These are phyloP conservation scores for Holothuria leucospilota DNA, from an alignment of 53 echinoderm and acorn worm species.

Conservation along the genomic window DNA sequence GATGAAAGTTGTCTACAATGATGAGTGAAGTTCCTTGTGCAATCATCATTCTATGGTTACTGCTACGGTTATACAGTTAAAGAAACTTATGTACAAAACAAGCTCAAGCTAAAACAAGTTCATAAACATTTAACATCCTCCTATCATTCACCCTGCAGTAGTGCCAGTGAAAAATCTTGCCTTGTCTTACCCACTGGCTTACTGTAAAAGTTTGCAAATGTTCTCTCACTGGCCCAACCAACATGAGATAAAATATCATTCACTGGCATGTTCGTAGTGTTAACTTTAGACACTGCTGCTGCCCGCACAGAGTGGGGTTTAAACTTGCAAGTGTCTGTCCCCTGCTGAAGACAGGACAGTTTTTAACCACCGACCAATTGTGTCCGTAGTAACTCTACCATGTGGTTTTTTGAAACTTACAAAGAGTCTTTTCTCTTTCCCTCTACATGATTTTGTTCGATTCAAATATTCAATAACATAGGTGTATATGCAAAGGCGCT, in stretches of 20 bases:
- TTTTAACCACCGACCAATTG: conserved; percentile 42
- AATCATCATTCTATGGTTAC: too few relatives aligned
- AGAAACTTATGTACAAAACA: too few relatives aligned
- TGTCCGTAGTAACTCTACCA: not conserved
- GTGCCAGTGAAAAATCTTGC: not conserved
- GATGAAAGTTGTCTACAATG: too few relatives aligned
- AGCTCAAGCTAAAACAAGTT: too few relatives aligned
- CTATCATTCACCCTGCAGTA: not conserved
- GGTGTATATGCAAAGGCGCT: conserved; percentile 25
- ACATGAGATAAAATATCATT: conserved; percentile 29
- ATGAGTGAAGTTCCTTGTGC: too few relatives aligned
- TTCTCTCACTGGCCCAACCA: conserved; percentile 58
- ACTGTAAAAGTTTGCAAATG: conserved; percentile 35
- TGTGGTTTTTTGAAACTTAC: conserved; percentile 41
- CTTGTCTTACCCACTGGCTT: not conserved
- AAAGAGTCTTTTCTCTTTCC: conserved; percentile 29
- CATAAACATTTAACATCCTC: not conserved
- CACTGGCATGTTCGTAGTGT: not conserved
- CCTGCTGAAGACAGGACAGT: conserved; percentile 18
- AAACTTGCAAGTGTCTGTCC: conserved; percentile 31
- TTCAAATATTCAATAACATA: conserved; percentile 45
- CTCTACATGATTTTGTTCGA: not conserved
- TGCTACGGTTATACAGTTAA: too few relatives aligned
- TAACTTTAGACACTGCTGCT: conserved; percentile 41
- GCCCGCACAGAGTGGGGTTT: conserved; percentile 47